Conservation (phyloP, 2,888 invertebrate genomes). For the Adelognathus sp. region DNA sequence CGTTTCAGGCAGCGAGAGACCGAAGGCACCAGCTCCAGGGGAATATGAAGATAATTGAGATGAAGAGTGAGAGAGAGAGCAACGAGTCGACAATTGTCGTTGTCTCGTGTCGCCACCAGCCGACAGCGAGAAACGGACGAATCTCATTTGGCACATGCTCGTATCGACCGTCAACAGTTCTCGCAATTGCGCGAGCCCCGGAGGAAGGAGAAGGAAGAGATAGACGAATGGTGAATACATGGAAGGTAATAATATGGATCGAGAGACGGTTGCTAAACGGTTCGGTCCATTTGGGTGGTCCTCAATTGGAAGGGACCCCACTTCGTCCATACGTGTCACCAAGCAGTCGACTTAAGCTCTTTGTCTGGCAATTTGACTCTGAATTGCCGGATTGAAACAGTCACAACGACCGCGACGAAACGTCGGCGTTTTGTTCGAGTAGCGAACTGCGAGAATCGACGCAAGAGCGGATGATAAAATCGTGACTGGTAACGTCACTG, state of each 20-base stretch:
- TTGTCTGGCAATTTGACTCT: conserved; percentile 77
- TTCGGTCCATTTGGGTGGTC: conserved; percentile 76
- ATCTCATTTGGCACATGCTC: conserved; percentile 21
- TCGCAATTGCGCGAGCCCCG: conserved; percentile 3
- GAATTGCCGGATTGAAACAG: conserved; percentile 62
- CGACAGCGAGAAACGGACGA: background rate
- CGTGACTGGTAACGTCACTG: background rate
- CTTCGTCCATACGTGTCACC: conserved; percentile 72
- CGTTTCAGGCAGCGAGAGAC: background rate
- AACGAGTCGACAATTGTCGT: conserved; percentile 22
- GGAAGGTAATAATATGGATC: background rate
- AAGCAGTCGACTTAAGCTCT: conserved; percentile 76
- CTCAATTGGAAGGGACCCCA: conserved; percentile 73
- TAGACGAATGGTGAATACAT: background rate
- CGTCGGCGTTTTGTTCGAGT: conserved; percentile 19
- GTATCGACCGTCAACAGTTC: conserved; percentile 15
- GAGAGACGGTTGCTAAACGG: conserved; percentile 25
- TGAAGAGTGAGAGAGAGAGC: background rate
- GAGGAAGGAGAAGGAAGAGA: conserved; percentile 27
- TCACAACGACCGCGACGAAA: conserved; percentile 1
- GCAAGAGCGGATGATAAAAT: background rate
- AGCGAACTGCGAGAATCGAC: conserved; percentile 5
- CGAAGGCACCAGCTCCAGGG: background rate
- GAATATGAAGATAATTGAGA: conserved; percentile 43
- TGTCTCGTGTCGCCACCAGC: background rate